A percentile compares a stretch with the other conserved stretches of the same genome.
phyloP scores from a whole-genome alignment of 92 coral and sea anemone species.

The Porites cylindrica region DNA sequence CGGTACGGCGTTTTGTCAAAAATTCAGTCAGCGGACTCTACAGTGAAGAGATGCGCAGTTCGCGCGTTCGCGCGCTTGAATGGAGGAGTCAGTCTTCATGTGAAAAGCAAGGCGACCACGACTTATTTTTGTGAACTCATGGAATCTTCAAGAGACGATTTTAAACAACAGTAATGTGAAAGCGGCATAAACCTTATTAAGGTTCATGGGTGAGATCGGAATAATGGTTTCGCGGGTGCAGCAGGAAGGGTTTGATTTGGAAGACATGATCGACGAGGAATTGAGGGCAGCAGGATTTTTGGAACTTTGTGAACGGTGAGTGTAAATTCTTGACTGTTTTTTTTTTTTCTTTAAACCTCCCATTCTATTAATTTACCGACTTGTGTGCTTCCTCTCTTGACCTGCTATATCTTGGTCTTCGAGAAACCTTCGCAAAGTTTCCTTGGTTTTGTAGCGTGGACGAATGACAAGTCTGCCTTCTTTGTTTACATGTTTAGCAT shows the following conservation, averaged over 20 bases:
- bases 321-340: neutral
- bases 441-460: too few relatives aligned
- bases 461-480: neutral
- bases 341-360: too few relatives aligned
- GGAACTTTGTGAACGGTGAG: slow-evolving; percentile 75
- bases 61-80: slow-evolving; percentile 15
- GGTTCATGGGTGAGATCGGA: slow-evolving; percentile 96
- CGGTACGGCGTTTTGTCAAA: too few relatives aligned
- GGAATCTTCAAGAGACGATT: neutral
- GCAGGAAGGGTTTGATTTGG: slow-evolving; percentile 81
- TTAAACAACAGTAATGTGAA: neutral
- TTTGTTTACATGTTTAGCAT: neutral
- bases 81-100: slow-evolving; percentile 18
- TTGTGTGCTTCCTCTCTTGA: neutral
- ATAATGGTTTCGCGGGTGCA: slow-evolving; percentile 86
- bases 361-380: neutral
- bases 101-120: neutral
- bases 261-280: slow-evolving; percentile 81
- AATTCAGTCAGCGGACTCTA: slow-evolving; percentile 7
- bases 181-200: slow-evolving; percentile 1
- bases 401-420: neutral
- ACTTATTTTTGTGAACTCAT: neutral
- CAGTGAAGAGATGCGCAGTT: neutral
- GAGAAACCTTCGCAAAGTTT: neutral
- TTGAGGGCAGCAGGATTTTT: slow-evolving; percentile 80